Evolutionary conservation across 35 echinoderm and acorn worm genomes (phyloP).

Genomic region (Antedon bifida): DNA sequence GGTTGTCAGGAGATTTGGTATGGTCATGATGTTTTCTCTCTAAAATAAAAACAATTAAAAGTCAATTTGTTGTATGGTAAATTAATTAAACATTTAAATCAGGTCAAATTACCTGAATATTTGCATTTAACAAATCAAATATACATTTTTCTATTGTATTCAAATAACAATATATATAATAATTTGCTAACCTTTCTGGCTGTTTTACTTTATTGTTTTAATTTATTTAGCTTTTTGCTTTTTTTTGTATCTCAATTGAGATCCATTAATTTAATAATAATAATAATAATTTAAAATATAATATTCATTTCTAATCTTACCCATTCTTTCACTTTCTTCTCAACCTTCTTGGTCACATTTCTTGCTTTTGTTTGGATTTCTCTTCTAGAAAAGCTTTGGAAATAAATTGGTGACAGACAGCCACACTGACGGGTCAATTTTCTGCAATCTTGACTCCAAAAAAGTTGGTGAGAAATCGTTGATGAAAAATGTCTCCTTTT

Average conservation of each 20-base stretch:
- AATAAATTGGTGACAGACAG: neutral
- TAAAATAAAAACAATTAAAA: conserved; percentile 22
- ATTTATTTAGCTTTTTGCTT: too few relatives aligned
- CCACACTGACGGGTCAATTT: neutral
- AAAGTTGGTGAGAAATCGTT: neutral
- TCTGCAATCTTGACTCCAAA: too few relatives aligned
- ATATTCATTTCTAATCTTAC: neutral
- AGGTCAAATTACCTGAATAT: too few relatives aligned
- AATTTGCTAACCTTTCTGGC: too few relatives aligned
- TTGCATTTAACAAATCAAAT: too few relatives aligned
- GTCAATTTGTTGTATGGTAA: too few relatives aligned
- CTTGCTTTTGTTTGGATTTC: conserved; percentile 24
- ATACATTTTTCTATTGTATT: too few relatives aligned
- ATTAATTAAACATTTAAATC: too few relatives aligned
- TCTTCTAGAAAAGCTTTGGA: conserved; percentile 1
- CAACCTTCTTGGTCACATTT: conserved; percentile 37
- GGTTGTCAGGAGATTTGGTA: conserved; percentile 73
- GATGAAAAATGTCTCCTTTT: neutral
- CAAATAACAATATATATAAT: too few relatives aligned
- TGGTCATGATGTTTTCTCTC: conserved; percentile 88
- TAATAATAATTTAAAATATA: too few relatives aligned
- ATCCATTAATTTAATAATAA: too few relatives aligned
- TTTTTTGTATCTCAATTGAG: neutral
- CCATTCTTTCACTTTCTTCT: conserved; percentile 43
- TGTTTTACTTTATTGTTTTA: too few relatives aligned